Evolutionary conservation across 2,113 vertebrate genomes (phyloP).

Genomic region (Circaetus cinerascens): DNA sequence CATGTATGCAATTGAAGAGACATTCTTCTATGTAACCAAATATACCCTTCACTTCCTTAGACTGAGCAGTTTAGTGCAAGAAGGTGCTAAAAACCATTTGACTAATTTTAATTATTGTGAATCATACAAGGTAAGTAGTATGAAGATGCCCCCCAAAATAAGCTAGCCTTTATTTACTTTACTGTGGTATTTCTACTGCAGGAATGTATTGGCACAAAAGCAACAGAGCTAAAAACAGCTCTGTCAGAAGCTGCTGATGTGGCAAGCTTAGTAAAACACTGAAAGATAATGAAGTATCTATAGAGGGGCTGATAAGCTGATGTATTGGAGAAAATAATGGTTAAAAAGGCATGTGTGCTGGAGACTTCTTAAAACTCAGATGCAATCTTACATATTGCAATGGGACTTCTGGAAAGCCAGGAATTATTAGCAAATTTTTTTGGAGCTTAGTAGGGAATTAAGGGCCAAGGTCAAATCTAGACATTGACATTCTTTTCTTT

Average conservation of each 20-base stretch:
- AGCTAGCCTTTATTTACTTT: neutral
- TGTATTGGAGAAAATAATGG: neutral
- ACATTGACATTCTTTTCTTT: neutral
- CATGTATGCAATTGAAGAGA: neutral
- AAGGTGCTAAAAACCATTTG: neutral
- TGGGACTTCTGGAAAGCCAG: neutral
- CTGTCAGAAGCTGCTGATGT: neutral
- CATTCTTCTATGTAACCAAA: neutral
- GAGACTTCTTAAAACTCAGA: neutral
- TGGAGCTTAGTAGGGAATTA: neutral
- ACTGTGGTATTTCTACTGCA: neutral
- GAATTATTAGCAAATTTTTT: neutral
- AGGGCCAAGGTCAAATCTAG: neutral
- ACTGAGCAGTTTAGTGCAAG: neutral
- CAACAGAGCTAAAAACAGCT: neutral
- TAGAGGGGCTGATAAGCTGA: neutral
- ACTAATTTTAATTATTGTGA: neutral
- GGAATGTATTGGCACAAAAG: neutral
- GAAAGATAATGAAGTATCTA: neutral
- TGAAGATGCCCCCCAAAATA: neutral
- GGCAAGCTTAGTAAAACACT: neutral
- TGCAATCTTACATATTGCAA: neutral
- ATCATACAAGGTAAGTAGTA: neutral
- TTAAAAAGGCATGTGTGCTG: neutral
- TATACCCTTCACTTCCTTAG: neutral